Percentiles rank a stretch among this genome's conserved stretches.
These are phyloP conservation scores for Leguminivora glycinivorella DNA, from an alignment of 1,140 invertebrate species.

Conservation along the genomic window DNA sequence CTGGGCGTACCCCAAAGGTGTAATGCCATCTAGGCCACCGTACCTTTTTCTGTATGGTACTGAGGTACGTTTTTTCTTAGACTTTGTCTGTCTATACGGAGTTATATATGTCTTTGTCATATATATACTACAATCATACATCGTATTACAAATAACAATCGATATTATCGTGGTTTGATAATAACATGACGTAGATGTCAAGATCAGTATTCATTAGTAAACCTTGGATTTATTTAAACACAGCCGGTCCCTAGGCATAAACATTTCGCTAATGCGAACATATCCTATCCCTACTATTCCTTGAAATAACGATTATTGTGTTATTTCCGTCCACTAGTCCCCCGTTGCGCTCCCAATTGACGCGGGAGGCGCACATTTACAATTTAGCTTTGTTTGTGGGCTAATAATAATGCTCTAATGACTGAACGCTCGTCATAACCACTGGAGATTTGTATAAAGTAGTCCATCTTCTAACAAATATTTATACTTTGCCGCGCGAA, in stretches of 20 bases:
- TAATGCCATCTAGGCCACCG: too few relatives aligned
- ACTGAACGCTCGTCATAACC: constrained; percentile 41
- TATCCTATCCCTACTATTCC: constrained; percentile 50
- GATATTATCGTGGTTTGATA: neutral
- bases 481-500: neutral
- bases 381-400: constrained; percentile 67
- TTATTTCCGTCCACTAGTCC: constrained; percentile 72
- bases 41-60: too few relatives aligned
- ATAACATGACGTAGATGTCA: neutral
- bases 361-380: constrained; percentile 70
- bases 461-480: constrained; percentile 25
- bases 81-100: too few relatives aligned
- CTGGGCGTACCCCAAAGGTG: too few relatives aligned
- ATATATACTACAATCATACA: too few relatives aligned
- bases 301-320: constrained; percentile 63
- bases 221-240: neutral
- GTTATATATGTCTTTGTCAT: too few relatives aligned
- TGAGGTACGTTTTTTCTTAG: too few relatives aligned
- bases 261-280: constrained; percentile 10
- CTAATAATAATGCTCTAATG: constrained; percentile 59
- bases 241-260: neutral
- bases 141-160: too few relatives aligned
- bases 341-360: constrained; percentile 70
- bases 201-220: neutral
- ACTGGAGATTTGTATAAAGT: neutral